Evolutionary conservation across 2,113 vertebrate genomes (phyloP), one percentile per base, ranked within the genome.

Genomic region (Alectura lathami): DNA sequence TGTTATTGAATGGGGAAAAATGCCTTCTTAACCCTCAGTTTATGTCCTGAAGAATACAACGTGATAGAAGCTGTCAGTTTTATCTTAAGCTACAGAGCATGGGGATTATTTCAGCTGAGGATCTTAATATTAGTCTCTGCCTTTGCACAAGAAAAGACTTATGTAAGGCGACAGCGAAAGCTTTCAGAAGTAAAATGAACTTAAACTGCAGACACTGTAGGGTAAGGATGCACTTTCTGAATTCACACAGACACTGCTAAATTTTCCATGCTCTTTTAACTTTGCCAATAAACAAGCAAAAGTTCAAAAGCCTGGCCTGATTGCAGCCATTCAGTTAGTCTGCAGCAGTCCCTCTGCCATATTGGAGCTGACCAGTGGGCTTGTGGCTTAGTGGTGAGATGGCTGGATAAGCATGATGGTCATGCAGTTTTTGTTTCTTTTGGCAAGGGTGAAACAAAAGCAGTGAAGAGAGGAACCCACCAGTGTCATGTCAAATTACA

Each of bases 41-140:
- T 93, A 60, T 86, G 77, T 89, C 38, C 74, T 85, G 67, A 85
- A 89, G 91, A 94, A 92, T 93, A 82, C 95, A 89, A 92, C 81
- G 24, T 89, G 57, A 89, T 57, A 69, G 86, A 87, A 95, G 51
- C 70, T 91, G 81, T 92, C 93, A 94, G 53, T 97, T 93, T 93
- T 95, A 95, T 91, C 94, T 94, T 91, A 94, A 96, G 53, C 86
- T 91, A 74, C 57, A 75, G 66, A 89, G 66, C 81, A n/a, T 91
- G 54, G 66, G 91, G 92, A 91, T 96, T 94, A 96, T 93, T 95
- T 91, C 86, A 93, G 48, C 77, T 73, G 81, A 93, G 62, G 36
- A 89, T 94, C 70, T 87, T 91, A 91, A 94, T 94, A 94, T 91
- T 53, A 62, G 83, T 93, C 45, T 89, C 81, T 95, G 81, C 36